Evolutionary conservation across 2,888 invertebrate genomes (phyloP).

Genomic region (Adineta ricciae): DNA sequence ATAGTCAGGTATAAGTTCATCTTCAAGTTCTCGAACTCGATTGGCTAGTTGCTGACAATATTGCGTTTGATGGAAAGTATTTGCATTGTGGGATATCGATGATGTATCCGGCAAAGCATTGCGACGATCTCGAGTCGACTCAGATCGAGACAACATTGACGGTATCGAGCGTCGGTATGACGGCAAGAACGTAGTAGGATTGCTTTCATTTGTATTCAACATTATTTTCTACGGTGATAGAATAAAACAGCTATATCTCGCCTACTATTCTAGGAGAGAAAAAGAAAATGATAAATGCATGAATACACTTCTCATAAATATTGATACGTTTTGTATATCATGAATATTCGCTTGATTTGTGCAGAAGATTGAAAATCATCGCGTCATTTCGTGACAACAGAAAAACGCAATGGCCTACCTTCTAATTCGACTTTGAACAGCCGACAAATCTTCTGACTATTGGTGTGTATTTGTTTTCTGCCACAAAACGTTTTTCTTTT

Average conservation of each 20-base stretch:
- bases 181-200: neutral
- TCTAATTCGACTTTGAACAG: too few species aligned
- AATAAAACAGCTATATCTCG: neutral
- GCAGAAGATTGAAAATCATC: neutral
- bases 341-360: neutral
- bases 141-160: neutral
- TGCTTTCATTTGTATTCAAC: neutral
- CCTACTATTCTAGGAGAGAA: neutral
- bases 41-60: neutral
- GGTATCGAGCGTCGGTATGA: neutral
- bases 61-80: neutral
- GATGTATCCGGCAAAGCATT: neutral
- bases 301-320: neutral
- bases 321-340: too few species aligned
- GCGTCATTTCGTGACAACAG: neutral
- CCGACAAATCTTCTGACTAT: too few species aligned
- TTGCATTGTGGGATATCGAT: neutral
- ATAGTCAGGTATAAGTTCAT: neutral
- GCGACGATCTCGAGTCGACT: neutral
- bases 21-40: constrained; percentile 5
- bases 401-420: too few species aligned
- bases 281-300: neutral
- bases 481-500: too few species aligned
- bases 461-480: too few species aligned
- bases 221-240: neutral